phyloP scores from a whole-genome alignment of 30 jellyfish, hydroid and myxozoan species.

The Aurelia coerulea region DNA sequence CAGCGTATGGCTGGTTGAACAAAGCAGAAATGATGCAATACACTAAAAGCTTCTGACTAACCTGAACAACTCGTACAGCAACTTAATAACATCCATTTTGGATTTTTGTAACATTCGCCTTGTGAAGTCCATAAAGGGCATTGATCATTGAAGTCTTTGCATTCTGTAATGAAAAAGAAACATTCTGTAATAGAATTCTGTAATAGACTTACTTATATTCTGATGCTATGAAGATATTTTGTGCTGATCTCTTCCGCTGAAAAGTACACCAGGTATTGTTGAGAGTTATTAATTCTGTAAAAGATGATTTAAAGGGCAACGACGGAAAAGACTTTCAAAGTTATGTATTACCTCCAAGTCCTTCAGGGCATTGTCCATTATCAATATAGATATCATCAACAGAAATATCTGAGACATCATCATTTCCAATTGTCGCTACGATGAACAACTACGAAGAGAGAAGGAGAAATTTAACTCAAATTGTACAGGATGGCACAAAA shows the following conservation, averaged over 20 bases:
- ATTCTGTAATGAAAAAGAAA: slow-evolving; percentile 6
- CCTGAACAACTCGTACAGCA: slow-evolving; percentile 58
- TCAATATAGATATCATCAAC: slow-evolving; percentile 61
- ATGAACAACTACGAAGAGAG: slow-evolving; percentile 18
- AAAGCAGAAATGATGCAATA: no score
- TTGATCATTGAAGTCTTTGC: slow-evolving; percentile 30
- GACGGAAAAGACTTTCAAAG: not conserved
- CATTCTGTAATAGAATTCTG: not conserved
- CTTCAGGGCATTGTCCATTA: slow-evolving; percentile 60
- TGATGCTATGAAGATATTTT: not conserved
- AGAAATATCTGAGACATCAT: slow-evolving; percentile 34
- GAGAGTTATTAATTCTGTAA: no score
- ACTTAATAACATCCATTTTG: slow-evolving; percentile 53
- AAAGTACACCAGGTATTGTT: no score
- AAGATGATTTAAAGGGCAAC: not conserved
- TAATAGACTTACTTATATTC: not conserved
- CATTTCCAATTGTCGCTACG: slow-evolving; percentile 50
- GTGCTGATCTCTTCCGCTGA: no score
- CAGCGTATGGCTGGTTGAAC: no score
- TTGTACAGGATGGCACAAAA: no score
- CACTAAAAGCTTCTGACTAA: not conserved
- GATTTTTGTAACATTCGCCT: slow-evolving; percentile 74
- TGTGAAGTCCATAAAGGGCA: slow-evolving; percentile 37
- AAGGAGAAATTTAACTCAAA: not conserved
- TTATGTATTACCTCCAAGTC: slow-evolving; percentile 29